Evolutionary conservation across 1,140 invertebrate genomes (phyloP).

Genomic region (Antheraea mylitta): DNA sequence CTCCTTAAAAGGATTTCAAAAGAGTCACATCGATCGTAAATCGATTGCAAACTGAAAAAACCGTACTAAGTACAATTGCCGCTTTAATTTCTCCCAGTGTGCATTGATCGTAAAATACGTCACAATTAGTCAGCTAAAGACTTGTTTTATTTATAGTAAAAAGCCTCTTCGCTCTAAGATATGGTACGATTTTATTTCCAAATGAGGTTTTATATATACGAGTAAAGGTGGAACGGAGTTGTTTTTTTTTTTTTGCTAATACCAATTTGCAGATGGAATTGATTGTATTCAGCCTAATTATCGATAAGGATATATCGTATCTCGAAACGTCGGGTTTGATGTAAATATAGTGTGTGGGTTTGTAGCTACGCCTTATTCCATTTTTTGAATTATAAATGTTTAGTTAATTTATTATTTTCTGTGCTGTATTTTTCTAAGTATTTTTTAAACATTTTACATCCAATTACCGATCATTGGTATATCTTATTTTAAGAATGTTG

Average conservation of each 20-base stretch:
- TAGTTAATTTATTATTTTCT: too few species aligned
- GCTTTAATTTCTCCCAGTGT: conserved; percentile 45
- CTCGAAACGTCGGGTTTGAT: conserved; percentile 6
- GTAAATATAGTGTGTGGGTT: background rate
- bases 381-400: too few species aligned
- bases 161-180: conserved; percentile 33
- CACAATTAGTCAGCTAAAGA: conserved; percentile 61
- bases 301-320: conserved; percentile 26
- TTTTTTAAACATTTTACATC: too few species aligned
- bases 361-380: background rate
- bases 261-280: conserved; percentile 26
- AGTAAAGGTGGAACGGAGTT: conserved; percentile 26
- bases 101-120: conserved; percentile 56
- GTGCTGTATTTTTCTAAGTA: too few species aligned
- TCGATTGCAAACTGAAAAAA: conserved; percentile 51
- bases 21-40: conserved; percentile 49
- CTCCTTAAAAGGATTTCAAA: conserved; percentile 45
- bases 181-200: conserved; percentile 46
- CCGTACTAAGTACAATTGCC: conserved; percentile 50
- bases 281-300: conserved; percentile 32
- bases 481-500: too few species aligned
- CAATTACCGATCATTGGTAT: too few species aligned
- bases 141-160: conserved; percentile 49
- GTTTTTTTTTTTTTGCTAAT: conserved; percentile 26
- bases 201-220: conserved; percentile 44